phyloP scores from a whole-genome alignment of 2,797 vertebrate genomes.

The Simalia tracyae region DNA sequence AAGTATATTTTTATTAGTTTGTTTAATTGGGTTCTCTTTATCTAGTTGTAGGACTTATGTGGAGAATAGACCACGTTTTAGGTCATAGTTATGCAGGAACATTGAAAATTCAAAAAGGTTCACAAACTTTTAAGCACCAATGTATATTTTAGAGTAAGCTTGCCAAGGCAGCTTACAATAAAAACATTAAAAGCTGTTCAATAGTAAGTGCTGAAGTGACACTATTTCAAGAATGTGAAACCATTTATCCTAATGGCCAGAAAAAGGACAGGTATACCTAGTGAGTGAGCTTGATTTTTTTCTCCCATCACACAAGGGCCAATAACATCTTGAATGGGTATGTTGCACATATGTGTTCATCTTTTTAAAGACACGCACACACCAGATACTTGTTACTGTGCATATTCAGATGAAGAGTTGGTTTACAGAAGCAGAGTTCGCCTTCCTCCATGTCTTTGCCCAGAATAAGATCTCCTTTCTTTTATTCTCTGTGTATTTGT shows the following conservation, averaged over 20 bases:
- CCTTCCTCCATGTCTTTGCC: not conserved
- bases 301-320: too few species aligned
- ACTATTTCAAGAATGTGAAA: too few species aligned
- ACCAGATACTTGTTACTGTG: too few species aligned
- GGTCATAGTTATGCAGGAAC: not conserved
- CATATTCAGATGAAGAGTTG: too few species aligned
- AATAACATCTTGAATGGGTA: too few species aligned
- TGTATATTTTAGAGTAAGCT: too few species aligned
- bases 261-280: not conserved
- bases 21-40: not conserved
- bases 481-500: not conserved
- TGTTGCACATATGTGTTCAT: too few species aligned
- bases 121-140: not conserved
- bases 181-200: too few species aligned
- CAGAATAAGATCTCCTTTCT: not conserved
- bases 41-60: not conserved
- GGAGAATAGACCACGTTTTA: not conserved
- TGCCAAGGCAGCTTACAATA: too few species aligned
- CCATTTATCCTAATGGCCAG: not conserved
- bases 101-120: not conserved
- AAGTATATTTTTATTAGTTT: not conserved
- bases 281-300: not conserved
- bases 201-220: too few species aligned
- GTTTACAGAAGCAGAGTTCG: too few species aligned
- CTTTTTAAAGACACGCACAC: too few species aligned